Conservation (phyloP, 2,797 vertebrate species). For the Carapus acus region DNA sequence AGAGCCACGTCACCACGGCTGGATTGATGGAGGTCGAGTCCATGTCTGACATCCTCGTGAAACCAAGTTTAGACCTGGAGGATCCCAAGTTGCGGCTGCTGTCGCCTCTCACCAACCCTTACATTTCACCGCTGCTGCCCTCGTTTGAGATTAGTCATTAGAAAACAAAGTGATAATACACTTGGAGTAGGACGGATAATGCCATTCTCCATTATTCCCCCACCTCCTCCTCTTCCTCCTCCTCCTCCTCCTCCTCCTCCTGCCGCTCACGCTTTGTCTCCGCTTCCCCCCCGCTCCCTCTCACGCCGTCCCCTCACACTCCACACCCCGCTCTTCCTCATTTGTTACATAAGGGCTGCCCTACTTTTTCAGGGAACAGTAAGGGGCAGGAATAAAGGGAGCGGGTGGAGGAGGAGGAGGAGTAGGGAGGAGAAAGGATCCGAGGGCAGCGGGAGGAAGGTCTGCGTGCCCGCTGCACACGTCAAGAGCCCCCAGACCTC, state of each 20-base stretch:
- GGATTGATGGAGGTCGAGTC: no score
- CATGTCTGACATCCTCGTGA: no score
- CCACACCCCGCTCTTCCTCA: slow-evolving; percentile 42
- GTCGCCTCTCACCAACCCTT: no score
- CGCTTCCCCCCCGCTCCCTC: no score
- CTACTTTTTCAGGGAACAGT: slow-evolving; percentile 67
- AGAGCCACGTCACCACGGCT: no score
- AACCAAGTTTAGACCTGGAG: no score
- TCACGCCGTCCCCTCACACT: slow-evolving; percentile 34
- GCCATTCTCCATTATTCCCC: slow-evolving; percentile 46
- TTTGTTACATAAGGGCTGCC: slow-evolving; percentile 70
- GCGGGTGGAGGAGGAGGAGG: slow-evolving; percentile 61
- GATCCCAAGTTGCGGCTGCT: not conserved
- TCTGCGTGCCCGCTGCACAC: slow-evolving; percentile 42
- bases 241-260: slow-evolving; percentile 42
- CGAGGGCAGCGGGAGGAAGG: slow-evolving; percentile 40
- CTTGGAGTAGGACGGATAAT: slow-evolving; percentile 19
- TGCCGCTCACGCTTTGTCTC: slow-evolving; percentile 51
- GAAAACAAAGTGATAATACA: no score
- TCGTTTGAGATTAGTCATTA: no score
- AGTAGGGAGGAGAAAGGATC: slow-evolving; percentile 33
- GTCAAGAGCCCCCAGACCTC: slow-evolving; percentile 56
- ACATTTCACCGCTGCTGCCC: no score
- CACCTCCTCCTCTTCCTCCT: slow-evolving; percentile 40
- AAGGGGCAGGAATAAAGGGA: slow-evolving; percentile 62